Base-by-base conservation (phyloP, 2,113 vertebrate species). In the Miniopterus natalensis region DNA sequence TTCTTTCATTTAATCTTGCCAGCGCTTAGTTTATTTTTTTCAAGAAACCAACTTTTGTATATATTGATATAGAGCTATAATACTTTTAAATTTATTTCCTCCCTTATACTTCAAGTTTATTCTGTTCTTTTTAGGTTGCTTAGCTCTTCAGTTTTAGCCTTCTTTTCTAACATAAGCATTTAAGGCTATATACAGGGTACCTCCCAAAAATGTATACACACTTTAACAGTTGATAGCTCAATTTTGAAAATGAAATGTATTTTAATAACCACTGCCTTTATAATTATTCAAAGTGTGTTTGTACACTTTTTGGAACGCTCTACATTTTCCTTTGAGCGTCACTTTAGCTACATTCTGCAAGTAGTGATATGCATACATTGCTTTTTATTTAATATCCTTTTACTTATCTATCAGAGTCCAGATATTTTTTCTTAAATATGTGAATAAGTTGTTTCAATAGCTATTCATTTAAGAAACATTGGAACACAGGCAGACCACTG, bases 391-490 rank as follows among this genome's bases (percentile, higher is more conserved):
- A 89, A 75, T 17, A 42, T 68, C 2, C 17, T 92, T 75, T 75
- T 2, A 40, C 78, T 94, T 31, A 47, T 36, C 68, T 70, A 0
- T 74, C n/a, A 2, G 47, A 40, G 47, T 90, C 45, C 40, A 84
- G 70, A 55, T 92, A 47, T 53, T 92, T 94, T 74, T 85, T 85
- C 63, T 91, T 70, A 81, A 83, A 20, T 70, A n/a, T 68, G 29
- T 91, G 13, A 93, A 45, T 88, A 75, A 91, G 49, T 49, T 51
- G 51, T 71, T 57, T 49, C 29, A 85, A 65, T n/a, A 77, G 63
- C 29, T 86, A 10, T 79, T 95, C 80, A 89, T 29, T 91, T 78
- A 83, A 79, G 61, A 93, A 78, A 53, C 29, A 85, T 59, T 83
- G 68, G 42, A 55, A 78, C 59, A 88, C 2, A 53, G 57, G 23